Evolutionary conservation across 2,113 vertebrate genomes (phyloP), one percentile per base, ranked within the genome.

Genomic region (Cynopterus brachyotis): DNA sequence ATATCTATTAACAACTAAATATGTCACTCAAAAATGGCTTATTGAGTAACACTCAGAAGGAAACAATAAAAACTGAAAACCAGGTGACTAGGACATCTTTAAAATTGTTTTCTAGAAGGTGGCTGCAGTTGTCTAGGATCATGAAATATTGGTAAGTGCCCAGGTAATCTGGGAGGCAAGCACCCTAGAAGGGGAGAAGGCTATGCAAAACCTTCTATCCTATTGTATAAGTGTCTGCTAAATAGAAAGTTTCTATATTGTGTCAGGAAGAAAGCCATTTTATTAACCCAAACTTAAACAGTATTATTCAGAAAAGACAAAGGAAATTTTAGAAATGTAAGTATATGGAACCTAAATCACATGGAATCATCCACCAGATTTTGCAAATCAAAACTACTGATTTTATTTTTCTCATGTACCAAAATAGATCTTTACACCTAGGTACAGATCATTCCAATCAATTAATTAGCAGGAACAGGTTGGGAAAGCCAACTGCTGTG

Each of bases 161-260:
- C 88, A 87, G 40, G 95, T 86, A n/a, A 84, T 6, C 73, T 50
- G 80, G 85, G 93, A 92, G 22, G 32, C 70, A 67, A 79, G 20
- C 7, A 86, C 69, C 80, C 30, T 66, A 35, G 88, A 81, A 32
- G 75, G 37, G 62, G 82, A 75, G 32, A 0, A 5, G 22, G 64
- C 94, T 55, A 83, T 50, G 94, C 83, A 87, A 62, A 26, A 20
- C 92, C 32, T 97, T 90, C 87, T 89, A 26, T 85, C 67, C 67
- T 84, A 20, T 67, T 96, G 82, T 55, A 24, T 76, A 95, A 97
- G 53, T 70, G 57, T n/a, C 87, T 94, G 92, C 89, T 92, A 91
- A 96, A 96, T 59, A 76, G 83, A 97, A 13, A 94, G 37, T 20
- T 69, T 86, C 83, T 90, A 97, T 89, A 93, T 94, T 96, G 96